Conservation (phyloP, 2,888 invertebrate species). For the Cataglyphis rosenhaueri region DNA sequence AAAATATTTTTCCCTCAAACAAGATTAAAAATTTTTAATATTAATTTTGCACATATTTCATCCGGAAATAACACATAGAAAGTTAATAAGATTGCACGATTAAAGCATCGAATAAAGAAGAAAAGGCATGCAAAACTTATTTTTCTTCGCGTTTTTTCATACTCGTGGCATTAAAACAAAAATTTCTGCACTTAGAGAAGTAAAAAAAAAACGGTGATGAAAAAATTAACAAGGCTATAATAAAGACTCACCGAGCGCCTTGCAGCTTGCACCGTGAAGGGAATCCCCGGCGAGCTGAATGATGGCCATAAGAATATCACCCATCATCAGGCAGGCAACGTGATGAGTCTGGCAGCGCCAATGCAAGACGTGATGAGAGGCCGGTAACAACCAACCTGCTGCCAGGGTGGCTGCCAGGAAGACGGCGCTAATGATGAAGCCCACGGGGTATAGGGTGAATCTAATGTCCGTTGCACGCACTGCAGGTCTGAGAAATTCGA, state of each 20-base stretch:
- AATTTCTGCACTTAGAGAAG: slow-evolving; percentile 1
- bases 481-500: slow-evolving; percentile 69
- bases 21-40: background rate
- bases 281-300: slow-evolving; percentile 90
- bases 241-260: slow-evolving; percentile 89
- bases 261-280: slow-evolving; percentile 89
- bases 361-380: slow-evolving; percentile 94
- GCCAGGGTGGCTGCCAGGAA: slow-evolving; percentile 93
- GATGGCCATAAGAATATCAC: slow-evolving; percentile 92
- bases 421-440: slow-evolving; percentile 92
- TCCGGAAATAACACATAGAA: background rate
- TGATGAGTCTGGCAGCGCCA: slow-evolving; percentile 96
- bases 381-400: slow-evolving; percentile 92
- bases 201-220: background rate
- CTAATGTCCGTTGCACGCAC: slow-evolving; percentile 86
- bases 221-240: slow-evolving; percentile 56
- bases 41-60: background rate
- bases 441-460: slow-evolving; percentile 91
- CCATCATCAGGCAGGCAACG: slow-evolving; percentile 93
- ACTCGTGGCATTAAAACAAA: background rate
- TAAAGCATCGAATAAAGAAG: background rate
- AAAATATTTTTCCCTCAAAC: background rate
- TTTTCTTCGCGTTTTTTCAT: background rate
- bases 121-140: background rate
- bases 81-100: background rate